A percentile compares a stretch with the other conserved stretches of the same genome.
Evolutionary conservation across 2,797 vertebrate genomes (phyloP).

Genomic region (Halcyon chelicuti): DNA sequence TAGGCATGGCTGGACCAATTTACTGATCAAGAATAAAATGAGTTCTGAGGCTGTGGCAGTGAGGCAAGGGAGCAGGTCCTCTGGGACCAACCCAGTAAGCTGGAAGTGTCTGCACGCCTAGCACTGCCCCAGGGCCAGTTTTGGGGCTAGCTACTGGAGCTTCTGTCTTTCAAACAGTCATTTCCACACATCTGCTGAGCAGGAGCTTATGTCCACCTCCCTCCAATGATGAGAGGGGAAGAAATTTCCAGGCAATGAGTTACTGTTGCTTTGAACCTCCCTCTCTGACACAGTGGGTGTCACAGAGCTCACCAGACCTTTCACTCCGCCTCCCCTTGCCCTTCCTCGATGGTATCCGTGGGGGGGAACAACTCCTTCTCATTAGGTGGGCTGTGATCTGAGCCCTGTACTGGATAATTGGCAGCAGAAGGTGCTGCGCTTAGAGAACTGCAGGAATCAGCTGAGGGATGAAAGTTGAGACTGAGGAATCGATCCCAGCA

Average conservation of each 20-base stretch:
- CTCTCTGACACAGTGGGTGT: background rate
- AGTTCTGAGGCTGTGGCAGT: background rate
- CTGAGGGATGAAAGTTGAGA: background rate
- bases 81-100: accelerated
- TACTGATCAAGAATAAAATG: background rate
- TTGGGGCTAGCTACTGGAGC: accelerated
- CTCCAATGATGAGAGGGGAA: background rate
- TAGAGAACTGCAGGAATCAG: background rate
- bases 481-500: background rate
- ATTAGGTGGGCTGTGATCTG: background rate
- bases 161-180: accelerated
- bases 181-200: background rate
- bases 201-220: accelerated
- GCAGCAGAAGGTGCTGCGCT: background rate
- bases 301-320: background rate
- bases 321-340: background rate
- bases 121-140: accelerated
- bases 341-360: accelerated
- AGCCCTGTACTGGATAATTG: background rate
- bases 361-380: background rate
- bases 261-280: background rate
- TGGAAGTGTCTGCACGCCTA: accelerated
- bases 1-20: background rate
- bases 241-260: background rate
- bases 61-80: accelerated